Percentiles rank a stretch among this genome's conserved stretches.
Evolutionary conservation across 1,140 invertebrate species (phyloP).

Genomic region (Asbolus verrucosus): DNA sequence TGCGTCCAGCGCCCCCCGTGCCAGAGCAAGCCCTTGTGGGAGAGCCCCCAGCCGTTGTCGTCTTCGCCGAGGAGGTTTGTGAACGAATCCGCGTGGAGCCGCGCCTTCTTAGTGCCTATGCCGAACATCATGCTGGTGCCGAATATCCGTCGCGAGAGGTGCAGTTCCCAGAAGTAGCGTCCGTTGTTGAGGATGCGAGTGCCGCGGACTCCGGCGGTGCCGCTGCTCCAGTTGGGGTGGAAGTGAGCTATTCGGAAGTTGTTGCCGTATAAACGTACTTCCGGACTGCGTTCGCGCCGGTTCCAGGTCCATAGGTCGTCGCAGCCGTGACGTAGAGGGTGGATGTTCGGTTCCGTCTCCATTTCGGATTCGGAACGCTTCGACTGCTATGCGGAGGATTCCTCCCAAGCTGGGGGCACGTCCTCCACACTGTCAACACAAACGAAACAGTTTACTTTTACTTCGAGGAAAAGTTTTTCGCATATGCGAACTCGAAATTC

Average conservation of each 20-base stretch:
- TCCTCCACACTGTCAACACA: conserved; percentile 3
- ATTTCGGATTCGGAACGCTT: conserved; percentile 48
- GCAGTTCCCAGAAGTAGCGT: conserved; percentile 78
- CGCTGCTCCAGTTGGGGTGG: conserved; percentile 83
- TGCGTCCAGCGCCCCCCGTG: conserved; percentile 72
- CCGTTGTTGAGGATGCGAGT: conserved; percentile 74
- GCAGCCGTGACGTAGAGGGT: conserved; percentile 66
- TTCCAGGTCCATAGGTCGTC: conserved; percentile 78
- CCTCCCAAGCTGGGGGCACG: conserved; percentile 1
- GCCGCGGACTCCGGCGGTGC: conserved; percentile 78
- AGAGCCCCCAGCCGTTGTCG: conserved; percentile 78
- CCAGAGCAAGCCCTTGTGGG: conserved; percentile 80
- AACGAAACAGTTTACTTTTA: not conserved
- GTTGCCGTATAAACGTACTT: conserved; percentile 71
- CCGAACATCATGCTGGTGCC: conserved; percentile 85
- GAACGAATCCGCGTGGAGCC: conserved; percentile 76
- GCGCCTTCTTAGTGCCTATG: conserved; percentile 73
- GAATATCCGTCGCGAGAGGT: conserved; percentile 75
- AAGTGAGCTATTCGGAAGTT: conserved; percentile 71
- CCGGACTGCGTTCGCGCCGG: conserved; percentile 72
- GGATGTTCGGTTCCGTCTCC: conserved; percentile 52
- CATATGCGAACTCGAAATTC: too few species aligned
- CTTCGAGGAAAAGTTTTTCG: not conserved
- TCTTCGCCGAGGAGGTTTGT: conserved; percentile 80
- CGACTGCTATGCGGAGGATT: conserved; percentile 47